Evolutionary conservation across 2,113 vertebrate genomes (phyloP).

Genomic region (Corythornis madagascariensis): DNA sequence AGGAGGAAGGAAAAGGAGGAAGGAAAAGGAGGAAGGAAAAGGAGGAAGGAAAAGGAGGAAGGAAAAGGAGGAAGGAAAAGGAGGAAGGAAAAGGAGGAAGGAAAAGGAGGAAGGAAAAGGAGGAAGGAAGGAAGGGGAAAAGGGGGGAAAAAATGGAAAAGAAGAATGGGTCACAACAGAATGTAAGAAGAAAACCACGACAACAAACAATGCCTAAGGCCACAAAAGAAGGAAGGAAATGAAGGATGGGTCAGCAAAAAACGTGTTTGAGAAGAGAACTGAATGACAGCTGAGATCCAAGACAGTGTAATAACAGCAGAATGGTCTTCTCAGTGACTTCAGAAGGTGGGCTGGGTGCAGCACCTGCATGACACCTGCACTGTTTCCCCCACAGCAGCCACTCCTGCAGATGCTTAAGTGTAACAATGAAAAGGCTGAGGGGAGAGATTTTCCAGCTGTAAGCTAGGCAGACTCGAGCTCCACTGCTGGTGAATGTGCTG

Average conservation of each 20-base stretch:
- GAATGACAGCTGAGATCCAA: not conserved
- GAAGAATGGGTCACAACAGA: no score
- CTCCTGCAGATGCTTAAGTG: not conserved
- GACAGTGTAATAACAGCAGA: not conserved
- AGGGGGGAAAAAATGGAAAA: no score
- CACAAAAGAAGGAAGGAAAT: not conserved
- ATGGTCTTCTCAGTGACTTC: no score
- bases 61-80: no score
- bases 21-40: no score
- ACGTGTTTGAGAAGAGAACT: not conserved
- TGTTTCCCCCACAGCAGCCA: not conserved
- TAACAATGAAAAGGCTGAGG: not conserved
- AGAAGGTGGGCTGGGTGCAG: not conserved
- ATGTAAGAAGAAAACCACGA: no score
- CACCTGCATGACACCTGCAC: not conserved
- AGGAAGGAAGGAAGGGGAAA: no score
- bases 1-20: no score
- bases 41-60: no score
- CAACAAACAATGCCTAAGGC: not conserved
- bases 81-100: no score
- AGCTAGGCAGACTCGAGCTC: not conserved
- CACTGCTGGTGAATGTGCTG: no score
- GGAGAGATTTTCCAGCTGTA: not conserved
- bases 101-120: no score
- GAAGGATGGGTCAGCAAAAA: not conserved